These are phyloP conservation scores for Acanthurus tractus DNA, from an alignment of 2,797 vertebrate genomes.

Conservation along the genomic window DNA sequence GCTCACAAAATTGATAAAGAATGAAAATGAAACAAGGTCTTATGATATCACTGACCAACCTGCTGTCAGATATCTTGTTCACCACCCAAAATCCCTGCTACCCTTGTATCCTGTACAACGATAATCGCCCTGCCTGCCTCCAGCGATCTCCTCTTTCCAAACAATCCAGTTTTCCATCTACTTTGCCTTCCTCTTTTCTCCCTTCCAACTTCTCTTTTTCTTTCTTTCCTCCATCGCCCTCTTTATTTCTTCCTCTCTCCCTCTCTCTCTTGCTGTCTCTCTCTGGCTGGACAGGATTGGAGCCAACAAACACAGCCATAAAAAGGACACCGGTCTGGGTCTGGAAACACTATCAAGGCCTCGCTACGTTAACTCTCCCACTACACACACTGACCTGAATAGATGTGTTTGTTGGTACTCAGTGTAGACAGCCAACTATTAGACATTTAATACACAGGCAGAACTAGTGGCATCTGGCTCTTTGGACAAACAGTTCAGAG, in stretches of 20 bases:
- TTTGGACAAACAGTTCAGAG: slow-evolving; percentile 49
- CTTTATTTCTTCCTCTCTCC: slow-evolving; percentile 41
- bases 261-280: slow-evolving; percentile 9
- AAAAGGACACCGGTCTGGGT: slow-evolving; percentile 81
- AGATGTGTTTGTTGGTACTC: slow-evolving; percentile 64
- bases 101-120: slow-evolving; percentile 33
- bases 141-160: slow-evolving; percentile 30
- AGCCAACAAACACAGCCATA: slow-evolving; percentile 85
- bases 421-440: slow-evolving; percentile 50
- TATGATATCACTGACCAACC: slow-evolving; percentile 57
- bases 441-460: slow-evolving; percentile 51
- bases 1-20: slow-evolving; percentile 55
- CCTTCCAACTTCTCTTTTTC: slow-evolving; percentile 58
- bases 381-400: slow-evolving; percentile 74
- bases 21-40: slow-evolving; percentile 29
- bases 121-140: slow-evolving; percentile 24
- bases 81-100: slow-evolving; percentile 34
- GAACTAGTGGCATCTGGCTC: slow-evolving; percentile 38
- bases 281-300: slow-evolving; percentile 67
- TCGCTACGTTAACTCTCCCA: slow-evolving; percentile 66
- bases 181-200: slow-evolving; percentile 16
- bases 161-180: slow-evolving; percentile 4
- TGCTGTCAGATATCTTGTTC: slow-evolving; percentile 42
- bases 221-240: slow-evolving; percentile 39
- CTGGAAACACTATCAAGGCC: slow-evolving; percentile 85